Conservation (phyloP, 92 coral and sea anemone genomes). For the Epizoanthus ramosus region DNA sequence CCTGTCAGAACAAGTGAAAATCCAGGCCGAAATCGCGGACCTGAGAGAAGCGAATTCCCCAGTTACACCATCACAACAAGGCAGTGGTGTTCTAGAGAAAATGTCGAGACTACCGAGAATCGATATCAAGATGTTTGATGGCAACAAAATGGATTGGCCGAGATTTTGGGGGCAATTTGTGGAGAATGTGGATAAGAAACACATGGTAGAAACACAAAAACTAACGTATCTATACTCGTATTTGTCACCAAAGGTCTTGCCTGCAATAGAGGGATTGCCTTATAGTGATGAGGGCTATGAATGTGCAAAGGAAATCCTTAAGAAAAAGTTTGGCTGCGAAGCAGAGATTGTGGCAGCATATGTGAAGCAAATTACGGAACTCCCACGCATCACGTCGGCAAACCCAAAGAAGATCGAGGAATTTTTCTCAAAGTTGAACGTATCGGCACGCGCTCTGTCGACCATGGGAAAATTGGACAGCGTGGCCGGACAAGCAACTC, state of each 20-base stretch:
- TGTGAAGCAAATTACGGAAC: background rate
- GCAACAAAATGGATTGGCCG: background rate
- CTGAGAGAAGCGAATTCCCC: background rate
- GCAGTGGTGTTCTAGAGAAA: background rate
- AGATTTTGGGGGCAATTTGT: background rate
- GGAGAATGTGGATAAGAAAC: background rate
- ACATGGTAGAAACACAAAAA: background rate
- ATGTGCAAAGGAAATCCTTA: background rate
- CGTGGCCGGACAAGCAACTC: background rate
- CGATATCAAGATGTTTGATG: background rate
- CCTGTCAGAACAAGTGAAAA: background rate
- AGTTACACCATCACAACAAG: background rate
- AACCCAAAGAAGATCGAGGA: background rate
- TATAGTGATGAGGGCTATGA: background rate
- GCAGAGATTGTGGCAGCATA: background rate
- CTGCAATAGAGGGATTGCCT: background rate
- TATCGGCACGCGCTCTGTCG: background rate
- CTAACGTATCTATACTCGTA: background rate
- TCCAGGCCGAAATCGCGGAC: background rate
- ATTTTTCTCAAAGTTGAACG: background rate
- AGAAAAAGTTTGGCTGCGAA: background rate
- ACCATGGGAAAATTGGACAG: constrained; percentile 1
- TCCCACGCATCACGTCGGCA: background rate
- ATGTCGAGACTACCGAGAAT: background rate
- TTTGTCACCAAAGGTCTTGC: background rate